Conservation (phyloP, 2,888 invertebrate genomes). For the Sinelater perroti region DNA sequence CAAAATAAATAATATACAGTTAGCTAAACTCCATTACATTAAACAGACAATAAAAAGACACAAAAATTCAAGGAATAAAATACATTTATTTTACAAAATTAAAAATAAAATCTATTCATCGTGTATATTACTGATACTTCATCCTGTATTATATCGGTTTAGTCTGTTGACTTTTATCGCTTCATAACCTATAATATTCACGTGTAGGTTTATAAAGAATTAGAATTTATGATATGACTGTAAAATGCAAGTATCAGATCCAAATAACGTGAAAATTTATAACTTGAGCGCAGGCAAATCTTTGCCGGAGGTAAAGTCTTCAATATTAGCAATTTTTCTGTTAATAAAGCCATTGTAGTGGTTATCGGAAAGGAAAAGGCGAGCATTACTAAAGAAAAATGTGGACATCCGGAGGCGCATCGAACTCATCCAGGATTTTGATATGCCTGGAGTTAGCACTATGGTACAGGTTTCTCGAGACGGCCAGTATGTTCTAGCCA, state of each 20-base stretch:
- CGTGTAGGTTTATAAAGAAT: background rate
- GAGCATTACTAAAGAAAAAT: conserved; percentile 86
- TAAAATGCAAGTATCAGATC: conserved; percentile 90
- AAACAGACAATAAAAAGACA: too few species aligned
- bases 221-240: background rate
- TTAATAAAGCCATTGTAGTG: conserved; percentile 70
- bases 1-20: too few species aligned
- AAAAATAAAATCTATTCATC: too few species aligned
- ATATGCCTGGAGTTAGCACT: conserved; percentile 95
- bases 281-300: conserved; percentile 97
- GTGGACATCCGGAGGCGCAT: conserved; percentile 89
- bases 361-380: conserved; percentile 84
- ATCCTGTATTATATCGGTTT: too few species aligned
- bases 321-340: conserved; percentile 24
- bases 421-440: conserved; percentile 98
- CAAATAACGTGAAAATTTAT: conserved; percentile 97
- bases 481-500: conserved; percentile 89
- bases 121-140: too few species aligned
- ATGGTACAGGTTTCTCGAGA: conserved; percentile 86
- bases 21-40: too few species aligned
- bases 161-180: too few species aligned
- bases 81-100: too few species aligned
- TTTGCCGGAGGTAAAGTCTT: conserved; percentile 85
- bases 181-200: too few species aligned
- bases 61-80: too few species aligned